Evolutionary conservation across 2,113 vertebrate species (phyloP).

Genomic region (Natator depressus): DNA sequence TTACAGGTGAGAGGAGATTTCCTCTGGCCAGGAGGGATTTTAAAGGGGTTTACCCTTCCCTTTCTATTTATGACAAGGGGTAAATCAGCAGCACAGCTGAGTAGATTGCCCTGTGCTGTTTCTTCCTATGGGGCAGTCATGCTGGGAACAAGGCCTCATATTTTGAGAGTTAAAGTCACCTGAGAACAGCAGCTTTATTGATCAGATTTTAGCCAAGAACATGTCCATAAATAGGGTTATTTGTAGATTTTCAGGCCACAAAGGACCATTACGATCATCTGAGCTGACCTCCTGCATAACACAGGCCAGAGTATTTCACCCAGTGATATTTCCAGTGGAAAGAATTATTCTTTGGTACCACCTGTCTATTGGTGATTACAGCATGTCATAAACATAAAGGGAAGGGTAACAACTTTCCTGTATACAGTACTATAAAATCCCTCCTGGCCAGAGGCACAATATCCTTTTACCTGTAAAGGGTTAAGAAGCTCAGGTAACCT

Average conservation of each 20-base stretch:
- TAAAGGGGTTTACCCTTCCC: too few relatives aligned
- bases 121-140: not conserved
- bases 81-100: too few relatives aligned
- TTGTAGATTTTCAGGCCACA: not conserved
- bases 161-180: not conserved
- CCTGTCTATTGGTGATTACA: too few relatives aligned
- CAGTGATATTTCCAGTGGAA: not conserved
- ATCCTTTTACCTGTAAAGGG: too few relatives aligned
- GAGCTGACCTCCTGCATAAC: not conserved
- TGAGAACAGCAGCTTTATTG: not conserved
- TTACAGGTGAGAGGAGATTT: too few relatives aligned
- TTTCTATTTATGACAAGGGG: too few relatives aligned
- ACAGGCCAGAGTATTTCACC: not conserved
- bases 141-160: not conserved
- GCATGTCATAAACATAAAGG: too few relatives aligned
- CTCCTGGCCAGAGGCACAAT: too few relatives aligned
- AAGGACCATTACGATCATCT: not conserved
- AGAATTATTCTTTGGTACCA: not conserved
- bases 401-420: too few relatives aligned
- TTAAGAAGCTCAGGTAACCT: too few relatives aligned
- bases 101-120: not conserved
- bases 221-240: not conserved
- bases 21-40: too few relatives aligned
- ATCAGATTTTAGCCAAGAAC: not conserved
- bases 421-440: too few relatives aligned